A percentile compares a stretch with the other conserved stretches of the same genome.
phyloP scores from a whole-genome alignment of 2,888 invertebrate species.

The Timema cristinae region DNA sequence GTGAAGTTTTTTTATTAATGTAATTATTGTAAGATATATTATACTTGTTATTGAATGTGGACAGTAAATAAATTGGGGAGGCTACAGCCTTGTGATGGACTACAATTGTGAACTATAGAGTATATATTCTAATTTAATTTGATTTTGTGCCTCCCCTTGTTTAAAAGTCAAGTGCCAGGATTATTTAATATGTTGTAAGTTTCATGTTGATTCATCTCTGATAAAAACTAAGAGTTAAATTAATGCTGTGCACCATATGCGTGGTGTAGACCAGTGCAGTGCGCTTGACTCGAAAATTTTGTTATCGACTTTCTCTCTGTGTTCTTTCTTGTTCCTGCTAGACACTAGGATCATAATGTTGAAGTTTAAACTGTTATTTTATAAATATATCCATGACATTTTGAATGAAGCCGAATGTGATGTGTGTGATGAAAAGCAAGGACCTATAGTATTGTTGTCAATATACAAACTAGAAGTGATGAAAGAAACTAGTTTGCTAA shows the following conservation, averaged over 20 bases:
- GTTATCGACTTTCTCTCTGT: constrained; percentile 32
- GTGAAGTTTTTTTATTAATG: constrained; percentile 26
- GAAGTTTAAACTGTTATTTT: constrained; percentile 32
- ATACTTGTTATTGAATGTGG: constrained; percentile 16
- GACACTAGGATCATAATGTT: constrained; percentile 32
- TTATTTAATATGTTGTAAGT: constrained; percentile 31
- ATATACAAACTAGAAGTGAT: constrained; percentile 18
- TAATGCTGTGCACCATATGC: constrained; percentile 26
- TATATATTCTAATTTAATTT: constrained; percentile 29
- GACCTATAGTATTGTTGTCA: constrained; percentile 21
- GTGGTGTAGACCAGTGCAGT: constrained; percentile 20
- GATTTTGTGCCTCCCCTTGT: constrained; percentile 30
- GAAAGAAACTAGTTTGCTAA: constrained; percentile 30
- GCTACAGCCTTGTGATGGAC: constrained; percentile 30
- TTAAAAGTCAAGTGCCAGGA: constrained; percentile 32
- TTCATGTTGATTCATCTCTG: constrained; percentile 32
- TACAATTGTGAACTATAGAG: constrained; percentile 32
- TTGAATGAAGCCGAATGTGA: constrained; percentile 20
- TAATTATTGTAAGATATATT: constrained; percentile 33
- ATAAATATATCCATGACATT: constrained; percentile 23
- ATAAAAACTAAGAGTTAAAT: constrained; percentile 26
- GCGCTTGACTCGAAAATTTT: constrained; percentile 29
- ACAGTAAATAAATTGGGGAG: constrained; percentile 28
- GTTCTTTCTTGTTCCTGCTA: constrained; percentile 34
- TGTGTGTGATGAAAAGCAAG: constrained; percentile 14